phyloP scores from a whole-genome alignment of 2,113 vertebrate species.

The Calidris pygmaea region DNA sequence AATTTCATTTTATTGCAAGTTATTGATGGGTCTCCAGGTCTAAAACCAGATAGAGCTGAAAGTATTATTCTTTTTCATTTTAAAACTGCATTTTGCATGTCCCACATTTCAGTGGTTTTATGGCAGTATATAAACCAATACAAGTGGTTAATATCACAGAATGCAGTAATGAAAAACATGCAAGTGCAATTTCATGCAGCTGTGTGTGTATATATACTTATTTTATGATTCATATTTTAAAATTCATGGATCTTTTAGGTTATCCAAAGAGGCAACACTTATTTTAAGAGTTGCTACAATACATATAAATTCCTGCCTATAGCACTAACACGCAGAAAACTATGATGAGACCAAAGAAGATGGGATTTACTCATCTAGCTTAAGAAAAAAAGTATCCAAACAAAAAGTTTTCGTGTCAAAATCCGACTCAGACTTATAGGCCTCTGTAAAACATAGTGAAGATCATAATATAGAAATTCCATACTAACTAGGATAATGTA shows the following conservation, averaged over 20 bases:
- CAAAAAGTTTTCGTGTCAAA: background rate
- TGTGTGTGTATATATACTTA: background rate
- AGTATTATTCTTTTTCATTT: background rate
- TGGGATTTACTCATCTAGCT: background rate
- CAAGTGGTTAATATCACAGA: background rate
- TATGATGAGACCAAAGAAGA: background rate
- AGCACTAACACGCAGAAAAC: background rate
- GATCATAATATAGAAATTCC: background rate
- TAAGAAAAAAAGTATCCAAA: background rate
- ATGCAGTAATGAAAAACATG: conserved; percentile 10
- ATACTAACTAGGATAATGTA: background rate
- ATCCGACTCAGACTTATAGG: background rate
- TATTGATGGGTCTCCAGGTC: background rate
- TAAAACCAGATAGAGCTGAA: background rate
- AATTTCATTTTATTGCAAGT: background rate
- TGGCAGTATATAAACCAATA: background rate
- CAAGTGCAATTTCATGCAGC: background rate
- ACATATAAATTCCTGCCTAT: background rate
- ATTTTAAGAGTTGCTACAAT: background rate
- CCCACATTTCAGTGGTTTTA: conserved; percentile 16
- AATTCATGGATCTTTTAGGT: conserved; percentile 11
- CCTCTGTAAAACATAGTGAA: background rate
- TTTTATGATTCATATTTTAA: background rate
- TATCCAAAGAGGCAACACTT: background rate
- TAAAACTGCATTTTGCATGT: background rate